These are phyloP conservation scores for Sterrhoptilus dennistouni DNA, from an alignment of 2,113 vertebrate species.

Conservation along the genomic window DNA sequence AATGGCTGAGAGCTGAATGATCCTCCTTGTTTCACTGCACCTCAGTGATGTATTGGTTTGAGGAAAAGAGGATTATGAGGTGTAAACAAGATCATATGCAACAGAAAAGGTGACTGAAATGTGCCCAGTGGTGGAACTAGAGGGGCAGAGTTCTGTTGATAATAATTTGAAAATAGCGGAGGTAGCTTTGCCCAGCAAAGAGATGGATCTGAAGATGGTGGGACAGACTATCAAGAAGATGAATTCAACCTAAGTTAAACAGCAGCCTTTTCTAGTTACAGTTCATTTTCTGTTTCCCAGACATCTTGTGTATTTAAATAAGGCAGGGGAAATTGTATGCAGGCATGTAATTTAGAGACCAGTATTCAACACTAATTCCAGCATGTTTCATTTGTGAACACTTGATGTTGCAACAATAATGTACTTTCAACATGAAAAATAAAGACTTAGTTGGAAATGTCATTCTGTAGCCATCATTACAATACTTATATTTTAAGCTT, in stretches of 20 bases:
- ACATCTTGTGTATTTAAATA: background rate
- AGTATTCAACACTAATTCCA: background rate
- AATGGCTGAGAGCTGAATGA: background rate
- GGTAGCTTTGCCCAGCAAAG: background rate
- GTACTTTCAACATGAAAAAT: background rate
- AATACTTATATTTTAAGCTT: background rate
- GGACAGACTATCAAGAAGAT: background rate
- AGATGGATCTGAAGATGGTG: background rate
- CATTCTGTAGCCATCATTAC: background rate
- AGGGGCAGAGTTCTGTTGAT: background rate
- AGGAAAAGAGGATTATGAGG: background rate
- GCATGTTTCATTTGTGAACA: background rate
- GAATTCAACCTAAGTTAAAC: background rate
- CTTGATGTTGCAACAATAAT: background rate
- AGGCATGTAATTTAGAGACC: background rate
- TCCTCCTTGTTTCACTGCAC: background rate
- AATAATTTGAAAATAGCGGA: background rate
- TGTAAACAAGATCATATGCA: background rate
- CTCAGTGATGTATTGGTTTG: background rate
- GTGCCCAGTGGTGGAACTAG: background rate
- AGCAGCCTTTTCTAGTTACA: background rate
- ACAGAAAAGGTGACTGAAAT: background rate
- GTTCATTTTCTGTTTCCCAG: background rate
- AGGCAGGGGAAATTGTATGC: background rate
- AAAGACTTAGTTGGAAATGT: background rate